Conservation (phyloP, 2,888 invertebrate species). For the Melipona beecheii region DNA sequence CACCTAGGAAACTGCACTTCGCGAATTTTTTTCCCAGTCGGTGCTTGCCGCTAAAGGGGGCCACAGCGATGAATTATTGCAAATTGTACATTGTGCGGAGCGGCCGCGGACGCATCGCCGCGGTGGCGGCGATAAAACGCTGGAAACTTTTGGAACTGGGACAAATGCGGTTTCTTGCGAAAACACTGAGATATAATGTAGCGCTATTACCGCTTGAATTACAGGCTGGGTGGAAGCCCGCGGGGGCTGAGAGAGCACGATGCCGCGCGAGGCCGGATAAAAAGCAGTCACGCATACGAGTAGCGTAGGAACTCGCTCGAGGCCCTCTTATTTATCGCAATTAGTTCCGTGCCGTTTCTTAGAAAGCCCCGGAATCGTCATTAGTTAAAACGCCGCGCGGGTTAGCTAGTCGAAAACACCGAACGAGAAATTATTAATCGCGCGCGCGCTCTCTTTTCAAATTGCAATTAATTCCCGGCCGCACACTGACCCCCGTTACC, state of each 20-base stretch:
- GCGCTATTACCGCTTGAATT: slow-evolving; percentile 57
- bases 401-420: not conserved
- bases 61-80: slow-evolving; percentile 50
- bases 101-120: slow-evolving; percentile 12
- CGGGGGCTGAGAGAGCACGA: slow-evolving; percentile 31
- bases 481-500: not conserved
- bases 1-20: not conserved
- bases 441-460: slow-evolving; percentile 10
- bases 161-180: slow-evolving; percentile 62
- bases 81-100: slow-evolving; percentile 50
- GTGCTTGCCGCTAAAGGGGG: not conserved
- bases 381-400: slow-evolving; percentile 30
- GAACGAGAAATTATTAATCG: slow-evolving; percentile 18
- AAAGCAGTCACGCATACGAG: slow-evolving; percentile 50
- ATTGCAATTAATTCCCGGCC: slow-evolving; percentile 37
- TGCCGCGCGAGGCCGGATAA: slow-evolving; percentile 44
- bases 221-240: slow-evolving; percentile 36
- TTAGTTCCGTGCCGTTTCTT: slow-evolving; percentile 50
- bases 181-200: slow-evolving; percentile 55
- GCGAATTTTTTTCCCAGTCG: not conserved
- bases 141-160: slow-evolving; percentile 60
- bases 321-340: slow-evolving; percentile 54
- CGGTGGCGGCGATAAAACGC: slow-evolving; percentile 41
- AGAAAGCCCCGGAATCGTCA: slow-evolving; percentile 30
- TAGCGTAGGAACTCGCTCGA: slow-evolving; percentile 8